Percentiles rank a stretch among this genome's conserved stretches.
Evolutionary conservation across 2,888 invertebrate genomes (phyloP).

Genomic region (Leptinotarsa tumamoca): DNA sequence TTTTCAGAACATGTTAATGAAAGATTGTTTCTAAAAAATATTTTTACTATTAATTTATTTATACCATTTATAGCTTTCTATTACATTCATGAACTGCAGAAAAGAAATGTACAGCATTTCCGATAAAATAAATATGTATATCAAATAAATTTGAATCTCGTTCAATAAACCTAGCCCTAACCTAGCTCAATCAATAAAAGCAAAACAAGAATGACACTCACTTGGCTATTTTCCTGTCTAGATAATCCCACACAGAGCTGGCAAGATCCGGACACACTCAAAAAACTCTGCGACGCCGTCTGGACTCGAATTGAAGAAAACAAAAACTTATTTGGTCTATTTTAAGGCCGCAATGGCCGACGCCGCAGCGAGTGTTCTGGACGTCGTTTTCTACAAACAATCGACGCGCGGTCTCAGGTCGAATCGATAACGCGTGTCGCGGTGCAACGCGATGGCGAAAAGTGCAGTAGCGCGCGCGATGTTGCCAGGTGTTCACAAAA

Average conservation of each 20-base stretch:
- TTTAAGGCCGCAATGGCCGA: constrained; percentile 28
- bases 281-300: background rate
- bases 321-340: constrained; percentile 35
- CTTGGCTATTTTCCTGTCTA: constrained; percentile 8
- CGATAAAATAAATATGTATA: too few relatives aligned
- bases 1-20: too few relatives aligned
- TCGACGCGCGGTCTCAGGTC: constrained; percentile 24
- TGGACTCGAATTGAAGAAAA: constrained; percentile 10
- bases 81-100: too few relatives aligned
- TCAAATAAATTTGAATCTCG: too few relatives aligned
- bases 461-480: constrained; percentile 15
- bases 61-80: too few relatives aligned
- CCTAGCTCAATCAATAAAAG: background rate
- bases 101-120: too few relatives aligned
- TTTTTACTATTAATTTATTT: too few relatives aligned
- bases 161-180: background rate
- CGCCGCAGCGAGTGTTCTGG: constrained; percentile 24
- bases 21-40: too few relatives aligned
- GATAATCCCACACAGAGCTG: constrained; percentile 4
- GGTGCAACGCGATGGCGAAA: constrained; percentile 6
- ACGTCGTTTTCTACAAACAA: constrained; percentile 22
- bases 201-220: constrained; percentile 8
- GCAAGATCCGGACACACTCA: background rate
- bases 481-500: background rate
- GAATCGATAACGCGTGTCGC: constrained; percentile 23